These are phyloP conservation scores for Chironomus striatipennis DNA, from an alignment of 1,140 invertebrate species.

Conservation along the genomic window DNA sequence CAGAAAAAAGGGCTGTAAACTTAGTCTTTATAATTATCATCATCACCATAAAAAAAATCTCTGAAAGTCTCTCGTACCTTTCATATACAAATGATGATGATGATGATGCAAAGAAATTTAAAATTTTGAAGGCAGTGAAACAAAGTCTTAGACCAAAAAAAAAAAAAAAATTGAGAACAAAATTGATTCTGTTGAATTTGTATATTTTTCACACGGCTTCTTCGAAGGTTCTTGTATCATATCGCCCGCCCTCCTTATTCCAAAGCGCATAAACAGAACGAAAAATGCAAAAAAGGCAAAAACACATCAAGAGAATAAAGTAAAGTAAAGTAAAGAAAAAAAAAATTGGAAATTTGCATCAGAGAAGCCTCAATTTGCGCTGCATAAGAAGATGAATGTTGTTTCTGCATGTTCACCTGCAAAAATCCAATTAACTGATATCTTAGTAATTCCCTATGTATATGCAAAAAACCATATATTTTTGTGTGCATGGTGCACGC, in stretches of 20 bases:
- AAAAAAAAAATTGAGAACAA: too few species aligned
- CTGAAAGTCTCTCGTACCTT: too few species aligned
- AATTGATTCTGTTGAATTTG: background rate
- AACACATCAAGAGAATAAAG: background rate
- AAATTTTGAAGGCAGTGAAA: background rate
- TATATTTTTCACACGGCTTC: conserved; percentile 10
- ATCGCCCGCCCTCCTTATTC: conserved; percentile 2
- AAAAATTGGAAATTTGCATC: background rate
- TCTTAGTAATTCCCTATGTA: background rate
- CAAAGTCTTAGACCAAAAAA: conserved; percentile 1
- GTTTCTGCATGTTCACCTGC: conserved; percentile 21
- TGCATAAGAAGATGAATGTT: conserved; percentile 15
- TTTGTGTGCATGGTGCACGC: conserved; percentile 18
- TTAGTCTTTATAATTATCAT: background rate
- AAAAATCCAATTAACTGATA: conserved; percentile 22
- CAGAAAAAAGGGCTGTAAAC: background rate
- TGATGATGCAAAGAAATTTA: background rate
- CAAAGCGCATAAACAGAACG: background rate
- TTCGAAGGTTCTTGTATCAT: background rate
- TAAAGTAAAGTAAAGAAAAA: background rate
- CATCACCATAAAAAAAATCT: background rate
- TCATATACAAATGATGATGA: too few species aligned
- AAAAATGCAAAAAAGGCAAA: background rate
- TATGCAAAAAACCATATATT: conserved; percentile 23
- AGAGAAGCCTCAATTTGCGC: conserved; percentile 1